Evolutionary conservation across 2,113 vertebrate species (phyloP), one percentile per base, ranked within the genome.

Genomic region (Kryptolebias marmoratus): DNA sequence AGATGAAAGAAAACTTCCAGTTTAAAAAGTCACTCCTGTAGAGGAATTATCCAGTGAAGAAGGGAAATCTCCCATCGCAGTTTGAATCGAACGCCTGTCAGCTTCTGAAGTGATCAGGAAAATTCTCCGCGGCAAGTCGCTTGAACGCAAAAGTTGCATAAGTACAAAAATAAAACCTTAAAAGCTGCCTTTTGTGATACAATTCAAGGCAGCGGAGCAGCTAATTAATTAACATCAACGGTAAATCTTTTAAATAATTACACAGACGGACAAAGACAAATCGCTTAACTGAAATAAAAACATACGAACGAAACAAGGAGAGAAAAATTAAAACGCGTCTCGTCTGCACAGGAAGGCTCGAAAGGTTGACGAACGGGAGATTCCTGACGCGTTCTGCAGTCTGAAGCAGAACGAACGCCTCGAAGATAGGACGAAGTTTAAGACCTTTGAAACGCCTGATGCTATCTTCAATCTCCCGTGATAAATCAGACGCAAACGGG

Each of bases 181-280:
- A 68, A 83, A 74, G 68, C 77, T 5, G 6, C 81, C 72, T 70
- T 59, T 45, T 74, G 11, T n/a, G 32, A 80, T 27, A 81, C n/a
- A 78, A 77, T 30, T 69, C 57, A 82, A 82, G 69, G 75, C 73
- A 88, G 75, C 61, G 4, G 44, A 84, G 82, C 82, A 85, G 86
- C 77, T 77, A 68, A 27, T 68, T 77, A 68, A 27, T 68, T 30
- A 16, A 81, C 60, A 75, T 71, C 27, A 67, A 71, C 16, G 71
- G 64, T 53, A 72, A 15, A 28, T 53, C 22, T 65, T 36, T 90
- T 79, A 88, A 90, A 91, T 89, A 80, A 92, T 86, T 81, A 87
- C 56, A 66, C 48, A 75, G 68, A 77, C 13, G 8, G 44, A 58
- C n/a, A 75, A 82, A 71, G 84, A 49, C 42, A n/a, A 74, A 64